Evolutionary conservation across 2,888 invertebrate species (phyloP), one percentile per base, ranked within the genome.

Genomic region (Oscheius sp.): DNA sequence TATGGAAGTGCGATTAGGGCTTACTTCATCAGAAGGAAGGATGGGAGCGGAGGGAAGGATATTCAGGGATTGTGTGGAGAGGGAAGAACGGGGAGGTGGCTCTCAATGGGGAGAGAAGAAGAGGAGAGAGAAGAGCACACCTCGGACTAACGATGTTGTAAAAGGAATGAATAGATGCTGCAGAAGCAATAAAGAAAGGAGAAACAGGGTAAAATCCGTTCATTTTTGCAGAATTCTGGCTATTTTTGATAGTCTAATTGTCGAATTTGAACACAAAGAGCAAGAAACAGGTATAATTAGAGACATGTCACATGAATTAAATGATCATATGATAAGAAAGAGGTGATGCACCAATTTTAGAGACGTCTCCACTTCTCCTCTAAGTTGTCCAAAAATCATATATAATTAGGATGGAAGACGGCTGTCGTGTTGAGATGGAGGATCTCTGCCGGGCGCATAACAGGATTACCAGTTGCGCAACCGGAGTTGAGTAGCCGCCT

Each of bases 391-490:
- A 52, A 52, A 52, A 52, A 52, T 52, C n/a, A 52, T 52, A 13
- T 52, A 21, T n/a, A 21, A 21, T 52, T 21, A 52, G 12, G n/a
- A 52, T 2, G 21, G 52, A 52, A 52, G 52, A 52, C 2, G 52
- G 52, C n/a, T 18, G 21, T 52, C 52, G 52, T 45, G 45, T 9
- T 9, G 35, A 35, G 35, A 35, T 35, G 35, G 35, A 35, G 35
- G 35, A 35, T 35, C 35, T 35, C 35, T 35, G 53, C 53, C 53
- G 52, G 66, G 18, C n/a, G 13, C 49, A 49, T 66, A 66, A 66
- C 66, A 52, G 66, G 66, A 66, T 66, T 66, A 66, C 66, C 52
- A 52, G 66, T 66, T 66, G 25, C 63, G 63, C 63, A 63, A 63
- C 29, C 25, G 23, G 12, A 55, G 25, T 49, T 49, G 49, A 49